These are phyloP conservation scores for Drosophila nr. medialis DNA, from an alignment of 2,888 invertebrate genomes.

Conservation along the genomic window DNA sequence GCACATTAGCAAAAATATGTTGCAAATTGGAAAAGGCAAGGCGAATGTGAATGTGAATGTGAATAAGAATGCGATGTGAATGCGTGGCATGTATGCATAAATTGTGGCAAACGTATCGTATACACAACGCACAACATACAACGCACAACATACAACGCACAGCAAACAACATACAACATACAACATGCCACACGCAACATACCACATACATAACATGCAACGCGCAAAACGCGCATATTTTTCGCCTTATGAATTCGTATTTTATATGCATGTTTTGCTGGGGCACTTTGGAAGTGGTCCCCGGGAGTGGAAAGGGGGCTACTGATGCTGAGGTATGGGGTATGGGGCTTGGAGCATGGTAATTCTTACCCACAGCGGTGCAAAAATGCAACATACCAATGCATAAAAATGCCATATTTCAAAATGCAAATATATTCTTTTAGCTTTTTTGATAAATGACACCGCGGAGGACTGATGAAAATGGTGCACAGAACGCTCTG, in stretches of 20 bases:
- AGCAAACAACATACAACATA: slow-evolving; percentile 6
- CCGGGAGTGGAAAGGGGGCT: not conserved
- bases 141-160: slow-evolving; percentile 24
- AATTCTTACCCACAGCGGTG: slow-evolving; percentile 50
- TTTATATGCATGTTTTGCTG: slow-evolving; percentile 68
- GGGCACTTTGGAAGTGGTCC: slow-evolving; percentile 1
- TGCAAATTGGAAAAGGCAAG: slow-evolving; percentile 42
- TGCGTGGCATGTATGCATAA: slow-evolving; percentile 65
- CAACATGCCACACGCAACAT: slow-evolving; percentile 24
- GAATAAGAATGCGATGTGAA: slow-evolving; percentile 24
- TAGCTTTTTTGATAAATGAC: slow-evolving; percentile 81
- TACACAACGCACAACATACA: slow-evolving; percentile 59
- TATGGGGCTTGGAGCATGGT: slow-evolving; percentile 47
- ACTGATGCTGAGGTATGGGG: slow-evolving; percentile 11
- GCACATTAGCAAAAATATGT: slow-evolving; percentile 41
- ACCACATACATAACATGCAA: slow-evolving; percentile 10
- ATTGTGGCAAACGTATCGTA: slow-evolving; percentile 75
- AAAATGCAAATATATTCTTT: slow-evolving; percentile 81
- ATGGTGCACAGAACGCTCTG: slow-evolving; percentile 43
- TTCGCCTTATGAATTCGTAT: slow-evolving; percentile 80
- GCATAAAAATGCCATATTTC: slow-evolving; percentile 81
- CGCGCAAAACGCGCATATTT: slow-evolving; percentile 61
- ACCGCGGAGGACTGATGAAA: slow-evolving; percentile 79
- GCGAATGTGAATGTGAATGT: slow-evolving; percentile 21
- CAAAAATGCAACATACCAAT: slow-evolving; percentile 77